Conservation (phyloP, 2,888 invertebrate species). For the Eupithecia vulgata region DNA sequence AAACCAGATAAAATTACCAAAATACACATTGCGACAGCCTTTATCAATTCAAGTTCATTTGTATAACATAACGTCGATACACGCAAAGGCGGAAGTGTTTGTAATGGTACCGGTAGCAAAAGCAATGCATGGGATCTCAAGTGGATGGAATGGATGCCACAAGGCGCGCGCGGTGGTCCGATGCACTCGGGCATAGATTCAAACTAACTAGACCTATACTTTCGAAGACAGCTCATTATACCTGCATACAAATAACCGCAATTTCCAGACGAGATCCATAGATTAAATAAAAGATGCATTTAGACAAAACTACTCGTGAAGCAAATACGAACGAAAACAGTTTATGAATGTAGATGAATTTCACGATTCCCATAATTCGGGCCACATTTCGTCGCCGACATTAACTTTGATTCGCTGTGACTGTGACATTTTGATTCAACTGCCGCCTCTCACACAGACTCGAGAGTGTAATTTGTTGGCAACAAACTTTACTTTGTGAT, state of each 20-base stretch:
- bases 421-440: slow-evolving; percentile 39
- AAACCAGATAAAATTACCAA: not conserved
- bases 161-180: slow-evolving; percentile 42
- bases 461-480: slow-evolving; percentile 44
- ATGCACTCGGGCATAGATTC: slow-evolving; percentile 26
- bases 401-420: slow-evolving; percentile 34
- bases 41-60: slow-evolving; percentile 32
- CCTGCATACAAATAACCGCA: slow-evolving; percentile 19
- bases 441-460: slow-evolving; percentile 36
- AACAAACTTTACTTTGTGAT: slow-evolving; percentile 39
- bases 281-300: slow-evolving; percentile 17
- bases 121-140: slow-evolving; percentile 53
- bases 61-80: slow-evolving; percentile 15
- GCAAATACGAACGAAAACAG: slow-evolving; percentile 15
- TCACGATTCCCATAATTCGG: slow-evolving; percentile 20
- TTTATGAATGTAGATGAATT: slow-evolving; percentile 13
- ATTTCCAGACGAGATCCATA: slow-evolving; percentile 12
- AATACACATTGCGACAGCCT: slow-evolving; percentile 1
- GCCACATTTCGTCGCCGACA: slow-evolving; percentile 32
- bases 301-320: slow-evolving; percentile 8
- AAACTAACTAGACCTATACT: slow-evolving; percentile 29
- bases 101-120: slow-evolving; percentile 49
- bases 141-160: slow-evolving; percentile 57
- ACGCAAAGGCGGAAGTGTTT: slow-evolving; percentile 50
- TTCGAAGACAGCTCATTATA: slow-evolving; percentile 20